These are phyloP conservation scores for Orthonychiurus folsomi DNA, from an alignment of 2,888 invertebrate genomes.

Conservation along the genomic window DNA sequence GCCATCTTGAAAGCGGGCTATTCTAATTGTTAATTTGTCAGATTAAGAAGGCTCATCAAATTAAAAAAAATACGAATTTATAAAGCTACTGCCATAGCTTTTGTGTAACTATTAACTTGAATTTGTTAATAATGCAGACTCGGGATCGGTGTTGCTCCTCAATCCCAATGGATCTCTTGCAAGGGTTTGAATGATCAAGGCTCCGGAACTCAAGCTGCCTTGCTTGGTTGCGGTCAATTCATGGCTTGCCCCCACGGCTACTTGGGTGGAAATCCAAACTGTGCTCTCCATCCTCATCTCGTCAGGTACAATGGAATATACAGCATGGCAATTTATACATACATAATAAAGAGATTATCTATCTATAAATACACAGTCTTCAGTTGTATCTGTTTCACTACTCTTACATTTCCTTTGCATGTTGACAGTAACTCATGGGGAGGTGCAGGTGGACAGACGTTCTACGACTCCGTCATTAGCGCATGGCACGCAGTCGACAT, in stretches of 20 bases:
- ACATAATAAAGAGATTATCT: too few species aligned
- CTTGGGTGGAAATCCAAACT: background rate
- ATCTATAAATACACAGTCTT: too few species aligned
- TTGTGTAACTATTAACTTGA: background rate
- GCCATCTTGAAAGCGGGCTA: too few species aligned
- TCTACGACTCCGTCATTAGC: background rate
- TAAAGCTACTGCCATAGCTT: background rate
- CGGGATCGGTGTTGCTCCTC: constrained; percentile 12
- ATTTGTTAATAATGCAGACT: background rate
- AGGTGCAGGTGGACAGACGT: background rate
- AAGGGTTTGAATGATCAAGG: background rate
- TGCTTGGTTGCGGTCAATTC: constrained; percentile 6
- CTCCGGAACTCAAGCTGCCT: background rate
- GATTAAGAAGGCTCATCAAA: too few species aligned
- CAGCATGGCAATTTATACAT: too few species aligned
- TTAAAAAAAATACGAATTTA: too few species aligned
- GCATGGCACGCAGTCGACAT: constrained; percentile 2
- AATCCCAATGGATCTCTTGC: constrained; percentile 9
- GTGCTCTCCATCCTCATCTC: background rate
- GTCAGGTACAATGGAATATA: too few species aligned
- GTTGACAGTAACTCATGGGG: constrained; percentile 3
- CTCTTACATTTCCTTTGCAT: too few species aligned
- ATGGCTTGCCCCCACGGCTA: constrained; percentile 6
- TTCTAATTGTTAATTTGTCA: too few species aligned
- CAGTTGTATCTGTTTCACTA: too few species aligned